Conservation (phyloP, 2,888 invertebrate species). For the Heliothis peltigera region DNA sequence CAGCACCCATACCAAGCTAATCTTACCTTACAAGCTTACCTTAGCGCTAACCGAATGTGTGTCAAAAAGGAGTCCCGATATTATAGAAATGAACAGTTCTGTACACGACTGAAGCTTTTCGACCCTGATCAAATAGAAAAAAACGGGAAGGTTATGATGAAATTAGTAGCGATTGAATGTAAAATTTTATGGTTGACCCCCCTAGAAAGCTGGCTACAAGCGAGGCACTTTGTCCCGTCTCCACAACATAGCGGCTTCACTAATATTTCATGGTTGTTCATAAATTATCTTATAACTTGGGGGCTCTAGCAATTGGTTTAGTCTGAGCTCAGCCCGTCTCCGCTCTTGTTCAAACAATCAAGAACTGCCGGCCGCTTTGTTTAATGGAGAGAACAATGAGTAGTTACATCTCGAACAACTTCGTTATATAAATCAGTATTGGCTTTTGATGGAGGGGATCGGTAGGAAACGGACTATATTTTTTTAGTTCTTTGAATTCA, state of each 20-base stretch:
- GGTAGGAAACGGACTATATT: constrained; percentile 37
- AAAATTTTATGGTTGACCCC: constrained; percentile 23
- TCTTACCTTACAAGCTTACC: too few relatives aligned
- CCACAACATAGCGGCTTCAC: constrained; percentile 30
- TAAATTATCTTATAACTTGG: constrained; percentile 64
- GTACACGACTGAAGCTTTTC: too few relatives aligned
- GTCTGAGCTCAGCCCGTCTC: constrained; percentile 41
- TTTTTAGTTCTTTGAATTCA: constrained; percentile 48
- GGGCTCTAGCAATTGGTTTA: constrained; percentile 59
- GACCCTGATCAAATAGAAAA: background rate
- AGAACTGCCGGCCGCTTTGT: constrained; percentile 48
- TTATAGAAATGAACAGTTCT: too few relatives aligned
- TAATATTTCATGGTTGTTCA: constrained; percentile 61
- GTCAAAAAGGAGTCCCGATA: too few relatives aligned
- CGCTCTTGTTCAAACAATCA: constrained; percentile 59
- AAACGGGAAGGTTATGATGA: background rate
- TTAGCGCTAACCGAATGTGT: too few relatives aligned
- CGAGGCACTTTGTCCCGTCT: constrained; percentile 40
- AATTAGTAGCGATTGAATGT: constrained; percentile 9
- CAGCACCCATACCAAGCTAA: too few relatives aligned
- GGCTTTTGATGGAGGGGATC: constrained; percentile 22
- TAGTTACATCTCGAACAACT: constrained; percentile 59
- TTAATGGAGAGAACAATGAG: constrained; percentile 62
- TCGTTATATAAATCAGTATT: constrained; percentile 62
- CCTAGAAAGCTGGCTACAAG: constrained; percentile 4